Percentiles rank a stretch among this genome's conserved stretches.
phyloP scores from a whole-genome alignment of 2,113 vertebrate genomes.

The Chloropsis cyanopogon region DNA sequence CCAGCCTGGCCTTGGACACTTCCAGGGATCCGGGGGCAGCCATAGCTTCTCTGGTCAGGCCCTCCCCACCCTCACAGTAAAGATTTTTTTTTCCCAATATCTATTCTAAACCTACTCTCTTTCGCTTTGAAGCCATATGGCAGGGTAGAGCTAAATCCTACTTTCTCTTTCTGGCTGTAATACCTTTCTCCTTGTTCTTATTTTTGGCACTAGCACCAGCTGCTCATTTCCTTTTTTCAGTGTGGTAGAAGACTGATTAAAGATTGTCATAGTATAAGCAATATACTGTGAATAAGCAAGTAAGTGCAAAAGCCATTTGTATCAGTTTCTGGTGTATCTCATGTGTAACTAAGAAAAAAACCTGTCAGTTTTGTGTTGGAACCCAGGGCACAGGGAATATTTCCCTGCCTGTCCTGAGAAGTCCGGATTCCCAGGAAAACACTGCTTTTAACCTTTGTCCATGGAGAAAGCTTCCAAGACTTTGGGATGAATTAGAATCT shows the following conservation, averaged over 20 bases:
- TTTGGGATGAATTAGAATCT: too few relatives aligned
- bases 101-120: neutral
- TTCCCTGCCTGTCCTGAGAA: too few relatives aligned
- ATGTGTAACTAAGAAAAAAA: neutral
- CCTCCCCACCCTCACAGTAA: too few relatives aligned
- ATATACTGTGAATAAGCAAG: neutral
- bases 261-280: neutral
- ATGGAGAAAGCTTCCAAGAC: too few relatives aligned
- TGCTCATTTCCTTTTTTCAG: neutral
- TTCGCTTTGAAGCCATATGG: neutral
- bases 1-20: too few relatives aligned
- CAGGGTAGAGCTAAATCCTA: neutral
- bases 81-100: too few relatives aligned
- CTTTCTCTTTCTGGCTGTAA: neutral
- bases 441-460: too few relatives aligned
- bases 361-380: neutral
- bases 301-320: neutral
- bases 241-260: neutral
- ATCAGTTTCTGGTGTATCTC: neutral
- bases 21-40: too few relatives aligned
- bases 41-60: too few relatives aligned
- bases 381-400: too few relatives aligned
- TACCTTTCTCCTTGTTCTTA: neutral
- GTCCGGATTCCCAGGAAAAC: too few relatives aligned
- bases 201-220: neutral